A percentile compares a stretch with the other conserved stretches of the same genome.
phyloP scores from a whole-genome alignment of 2,888 invertebrate genomes.

The Idaea aversata region DNA sequence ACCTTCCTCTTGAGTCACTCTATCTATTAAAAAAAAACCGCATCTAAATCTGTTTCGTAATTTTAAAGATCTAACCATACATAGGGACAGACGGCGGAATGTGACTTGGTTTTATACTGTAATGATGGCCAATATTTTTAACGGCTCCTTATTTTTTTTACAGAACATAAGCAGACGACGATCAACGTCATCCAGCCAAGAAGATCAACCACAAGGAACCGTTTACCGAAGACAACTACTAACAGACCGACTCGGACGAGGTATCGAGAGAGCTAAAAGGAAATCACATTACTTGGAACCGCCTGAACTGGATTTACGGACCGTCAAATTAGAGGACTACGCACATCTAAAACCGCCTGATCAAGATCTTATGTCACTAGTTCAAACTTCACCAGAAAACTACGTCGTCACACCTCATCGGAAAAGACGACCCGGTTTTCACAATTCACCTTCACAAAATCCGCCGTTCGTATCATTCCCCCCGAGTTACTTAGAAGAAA shows the following conservation, averaged over 20 bases:
- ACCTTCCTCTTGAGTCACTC: too few species aligned
- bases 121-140: not conserved
- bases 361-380: slow-evolving; percentile 84
- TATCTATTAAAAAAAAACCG: too few species aligned
- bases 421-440: slow-evolving; percentile 92
- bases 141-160: slow-evolving; percentile 30
- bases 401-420: slow-evolving; percentile 93
- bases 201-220: slow-evolving; percentile 75
- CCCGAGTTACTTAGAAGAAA: slow-evolving; percentile 87
- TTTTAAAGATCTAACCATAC: too few species aligned
- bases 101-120: too few species aligned
- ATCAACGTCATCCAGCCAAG: slow-evolving; percentile 76
- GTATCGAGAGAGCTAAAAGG: slow-evolving; percentile 82
- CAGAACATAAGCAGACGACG: slow-evolving; percentile 72
- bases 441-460: slow-evolving; percentile 92
- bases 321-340: slow-evolving; percentile 84
- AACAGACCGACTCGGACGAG: slow-evolving; percentile 81
- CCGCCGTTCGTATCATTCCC: slow-evolving; percentile 92
- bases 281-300: slow-evolving; percentile 84
- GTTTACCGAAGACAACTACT: slow-evolving; percentile 82
- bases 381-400: slow-evolving; percentile 87
- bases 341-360: slow-evolving; percentile 84
- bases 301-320: slow-evolving; percentile 84
- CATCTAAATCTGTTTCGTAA: too few species aligned
- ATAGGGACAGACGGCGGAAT: too few species aligned